phyloP scores from a whole-genome alignment of 1,140 invertebrate genomes.

The Cardiocondyla obscurior region DNA sequence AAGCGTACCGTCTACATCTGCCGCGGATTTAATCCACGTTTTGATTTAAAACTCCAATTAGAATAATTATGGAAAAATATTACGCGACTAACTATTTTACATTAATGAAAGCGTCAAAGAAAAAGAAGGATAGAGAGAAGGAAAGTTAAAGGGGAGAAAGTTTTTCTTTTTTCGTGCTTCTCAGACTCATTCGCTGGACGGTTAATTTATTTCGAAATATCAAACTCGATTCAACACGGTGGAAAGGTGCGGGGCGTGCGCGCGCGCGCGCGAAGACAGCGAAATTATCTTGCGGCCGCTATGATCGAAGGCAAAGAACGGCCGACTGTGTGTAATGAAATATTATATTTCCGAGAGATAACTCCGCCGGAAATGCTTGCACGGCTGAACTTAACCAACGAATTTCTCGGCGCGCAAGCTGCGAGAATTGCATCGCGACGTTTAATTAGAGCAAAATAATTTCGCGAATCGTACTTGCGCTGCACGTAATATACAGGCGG shows the following conservation, averaged over 20 bases:
- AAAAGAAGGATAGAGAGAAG: background rate
- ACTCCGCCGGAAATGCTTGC: conserved; percentile 17
- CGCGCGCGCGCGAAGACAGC: conserved; percentile 15
- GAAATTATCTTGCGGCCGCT: conserved; percentile 22
- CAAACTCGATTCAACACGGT: background rate
- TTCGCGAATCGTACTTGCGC: background rate
- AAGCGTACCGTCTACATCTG: conserved; percentile 1
- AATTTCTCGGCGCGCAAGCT: conserved; percentile 37
- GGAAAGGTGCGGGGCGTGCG: background rate
- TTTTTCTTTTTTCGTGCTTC: background rate
- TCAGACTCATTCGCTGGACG: background rate
- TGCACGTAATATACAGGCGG: background rate
- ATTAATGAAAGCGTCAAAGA: conserved; percentile 37
- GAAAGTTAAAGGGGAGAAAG: background rate
- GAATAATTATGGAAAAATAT: conserved; percentile 4
- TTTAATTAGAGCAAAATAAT: conserved; percentile 54
- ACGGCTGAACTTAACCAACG: conserved; percentile 21
- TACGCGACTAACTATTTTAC: conserved; percentile 30
- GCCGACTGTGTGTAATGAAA: conserved; percentile 33
- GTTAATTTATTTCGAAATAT: conserved; percentile 51
- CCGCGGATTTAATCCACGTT: background rate
- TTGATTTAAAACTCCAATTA: conserved; percentile 32
- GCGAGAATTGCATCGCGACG: conserved; percentile 17
- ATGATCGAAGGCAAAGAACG: conserved; percentile 44
- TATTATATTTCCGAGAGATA: conserved; percentile 47